Evolutionary conservation across 2,113 vertebrate genomes (phyloP).

Genomic region (western clawed frog (Xenopus tropicalis)): UCB_Xtro_10.0 CM004447.2:140982001-140982500

Average conservation of each 20-base stretch:
- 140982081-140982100: too few species aligned
- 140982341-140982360: not conserved
- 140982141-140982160: slow-evolving; percentile 55
- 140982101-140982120: slow-evolving; percentile 34
- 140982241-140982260: slow-evolving; percentile 32
- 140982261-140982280: not conserved
- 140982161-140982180: slow-evolving; percentile 67
- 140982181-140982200: slow-evolving; percentile 62
- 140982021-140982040: slow-evolving; percentile 63
- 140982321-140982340: too few species aligned
- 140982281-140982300: too few species aligned
- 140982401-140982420: slow-evolving; percentile 49
- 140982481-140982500: too few species aligned
- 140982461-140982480: too few species aligned
- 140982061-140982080: slow-evolving; percentile 30
- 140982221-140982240: too few species aligned
- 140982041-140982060: slow-evolving; percentile 57
- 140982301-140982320: too few species aligned
- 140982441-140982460: too few species aligned
- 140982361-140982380: not conserved
- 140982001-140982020: slow-evolving; percentile 65
- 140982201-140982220: slow-evolving; percentile 53
- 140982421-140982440: too few species aligned
- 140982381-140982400: slow-evolving; percentile 17
- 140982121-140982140: slow-evolving; percentile 57